phyloP scores from a whole-genome alignment of 1,140 invertebrate species.

The Leguminivora glycinivorella region DNA sequence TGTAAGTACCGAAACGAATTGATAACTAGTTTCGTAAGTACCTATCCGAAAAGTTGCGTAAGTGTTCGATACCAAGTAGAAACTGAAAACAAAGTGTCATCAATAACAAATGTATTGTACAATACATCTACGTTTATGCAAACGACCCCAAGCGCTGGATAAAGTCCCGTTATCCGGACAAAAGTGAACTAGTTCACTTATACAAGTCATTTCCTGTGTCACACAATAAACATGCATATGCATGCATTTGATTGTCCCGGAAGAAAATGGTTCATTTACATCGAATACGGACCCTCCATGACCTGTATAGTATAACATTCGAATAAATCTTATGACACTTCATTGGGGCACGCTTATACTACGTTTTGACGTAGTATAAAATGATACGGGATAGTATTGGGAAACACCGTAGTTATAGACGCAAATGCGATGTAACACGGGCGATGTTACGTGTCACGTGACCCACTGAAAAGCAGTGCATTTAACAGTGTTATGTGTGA shows the following conservation, averaged over 20 bases:
- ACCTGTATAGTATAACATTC: conserved; percentile 32
- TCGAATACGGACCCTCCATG: conserved; percentile 45
- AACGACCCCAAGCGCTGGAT: conserved; percentile 51
- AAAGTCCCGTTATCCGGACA: conserved; percentile 44
- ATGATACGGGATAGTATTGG: background rate
- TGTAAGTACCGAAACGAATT: no score
- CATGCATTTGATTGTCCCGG: conserved; percentile 34
- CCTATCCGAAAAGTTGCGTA: background rate
- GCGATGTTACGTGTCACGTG: conserved; percentile 12
- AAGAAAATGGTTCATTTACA: conserved; percentile 52
- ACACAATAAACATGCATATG: conserved; percentile 42
- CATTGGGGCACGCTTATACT: background rate
- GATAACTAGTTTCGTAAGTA: background rate
- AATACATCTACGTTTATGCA: background rate
- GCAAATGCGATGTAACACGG: background rate
- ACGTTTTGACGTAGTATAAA: background rate
- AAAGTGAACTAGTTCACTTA: conserved; percentile 44
- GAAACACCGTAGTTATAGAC: conserved; percentile 29
- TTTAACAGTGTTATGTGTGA: conserved; percentile 2
- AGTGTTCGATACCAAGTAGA: background rate
- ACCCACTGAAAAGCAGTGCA: conserved; percentile 14
- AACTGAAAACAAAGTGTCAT: background rate
- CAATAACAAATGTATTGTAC: background rate
- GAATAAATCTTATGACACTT: background rate
- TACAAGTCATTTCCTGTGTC: conserved; percentile 51